These are phyloP conservation scores for Aplocera efformata DNA, from an alignment of 2,888 invertebrate genomes.

Conservation along the genomic window DNA sequence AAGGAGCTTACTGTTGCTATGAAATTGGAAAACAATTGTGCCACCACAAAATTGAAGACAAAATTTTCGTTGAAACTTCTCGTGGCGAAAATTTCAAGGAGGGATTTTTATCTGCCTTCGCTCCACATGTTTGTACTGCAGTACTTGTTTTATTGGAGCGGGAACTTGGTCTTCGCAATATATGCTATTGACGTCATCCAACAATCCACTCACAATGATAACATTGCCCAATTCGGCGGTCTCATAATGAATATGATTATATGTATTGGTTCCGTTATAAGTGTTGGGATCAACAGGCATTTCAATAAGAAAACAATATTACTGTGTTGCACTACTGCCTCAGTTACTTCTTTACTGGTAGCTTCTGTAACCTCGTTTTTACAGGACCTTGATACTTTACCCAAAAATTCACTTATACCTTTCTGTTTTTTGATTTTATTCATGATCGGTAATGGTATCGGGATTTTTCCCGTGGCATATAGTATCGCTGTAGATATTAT, in stretches of 20 bases:
- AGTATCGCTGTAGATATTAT: conserved; percentile 21
- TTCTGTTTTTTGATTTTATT: conserved; percentile 19
- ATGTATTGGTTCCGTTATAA: conserved; percentile 1
- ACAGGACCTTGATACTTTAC: conserved; percentile 8
- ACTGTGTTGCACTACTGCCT: conserved; percentile 1
- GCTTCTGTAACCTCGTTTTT: conserved; percentile 7
- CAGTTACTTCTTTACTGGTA: conserved; percentile 1
- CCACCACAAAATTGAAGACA: background rate
- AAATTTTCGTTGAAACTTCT: background rate
- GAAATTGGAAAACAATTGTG: conserved; percentile 1
- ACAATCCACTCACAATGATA: conserved; percentile 11
- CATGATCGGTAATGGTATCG: conserved; percentile 8
- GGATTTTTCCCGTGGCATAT: conserved; percentile 9
- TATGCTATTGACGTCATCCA: conserved; percentile 18
- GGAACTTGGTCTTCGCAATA: conserved; percentile 12
- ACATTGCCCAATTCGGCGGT: conserved; percentile 11
- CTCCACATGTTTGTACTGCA: conserved; percentile 19
- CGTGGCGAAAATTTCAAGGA: conserved; percentile 3
- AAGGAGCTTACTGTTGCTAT: conserved; percentile 10
- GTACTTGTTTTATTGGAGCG: conserved; percentile 24
- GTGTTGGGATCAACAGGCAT: conserved; percentile 1
- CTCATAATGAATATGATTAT: conserved; percentile 11
- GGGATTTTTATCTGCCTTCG: conserved; percentile 26
- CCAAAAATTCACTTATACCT: conserved; percentile 13
- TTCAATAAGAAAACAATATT: conserved; percentile 18